Percentiles rank a stretch among this genome's conserved stretches.
Evolutionary conservation across 35 echinoderm and acorn worm species (phyloP).

Genomic region (Apostichopus japonicus): DNA sequence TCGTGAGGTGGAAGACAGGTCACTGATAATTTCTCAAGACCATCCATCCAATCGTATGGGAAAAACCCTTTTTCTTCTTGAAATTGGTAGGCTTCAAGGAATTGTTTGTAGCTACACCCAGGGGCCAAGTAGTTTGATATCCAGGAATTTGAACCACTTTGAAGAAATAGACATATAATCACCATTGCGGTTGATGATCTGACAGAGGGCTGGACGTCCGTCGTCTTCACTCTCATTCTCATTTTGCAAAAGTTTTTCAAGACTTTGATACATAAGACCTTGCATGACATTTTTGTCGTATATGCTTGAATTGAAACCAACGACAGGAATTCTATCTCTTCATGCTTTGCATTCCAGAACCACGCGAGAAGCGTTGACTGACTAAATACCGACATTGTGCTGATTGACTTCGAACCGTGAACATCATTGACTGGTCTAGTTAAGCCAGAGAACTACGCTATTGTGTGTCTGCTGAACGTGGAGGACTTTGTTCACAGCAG

Average conservation of each 20-base stretch:
- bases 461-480: no score
- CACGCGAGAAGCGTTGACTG: no score
- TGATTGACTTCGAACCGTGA: no score
- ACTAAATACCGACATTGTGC: no score
- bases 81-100: conserved; percentile 56
- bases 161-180: not conserved
- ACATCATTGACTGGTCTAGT: no score
- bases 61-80: conserved; percentile 44
- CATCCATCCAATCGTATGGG: conserved; percentile 60
- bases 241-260: not conserved
- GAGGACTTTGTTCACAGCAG: no score
- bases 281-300: not conserved
- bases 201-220: not conserved
- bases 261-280: not conserved
- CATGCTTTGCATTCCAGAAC: no score
- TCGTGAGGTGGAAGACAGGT: conserved; percentile 23
- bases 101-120: conserved; percentile 19
- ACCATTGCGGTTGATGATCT: conserved; percentile 49
- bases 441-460: no score
- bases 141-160: conserved; percentile 8
- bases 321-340: no score
- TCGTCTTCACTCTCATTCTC: not conserved
- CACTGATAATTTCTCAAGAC: not conserved
- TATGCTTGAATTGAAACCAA: no score
- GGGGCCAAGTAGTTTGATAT: conserved; percentile 63